Conservation (phyloP, 2,797 vertebrate species). For the Schizopygopsis malacanthus region DNA sequence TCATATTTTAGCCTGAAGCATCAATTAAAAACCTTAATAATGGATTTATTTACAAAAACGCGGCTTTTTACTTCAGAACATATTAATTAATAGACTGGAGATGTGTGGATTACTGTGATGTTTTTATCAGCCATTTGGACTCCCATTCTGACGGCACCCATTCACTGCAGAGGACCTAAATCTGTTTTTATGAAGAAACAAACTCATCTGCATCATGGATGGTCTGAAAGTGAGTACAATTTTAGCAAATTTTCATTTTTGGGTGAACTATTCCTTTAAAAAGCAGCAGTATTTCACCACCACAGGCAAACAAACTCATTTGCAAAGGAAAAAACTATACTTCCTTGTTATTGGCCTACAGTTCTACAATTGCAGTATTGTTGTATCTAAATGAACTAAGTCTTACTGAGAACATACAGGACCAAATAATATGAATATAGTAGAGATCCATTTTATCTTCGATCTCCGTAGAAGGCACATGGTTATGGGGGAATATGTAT, state of each 20-base stretch:
- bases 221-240: not conserved
- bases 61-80: not conserved
- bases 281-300: not conserved
- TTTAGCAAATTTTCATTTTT: not conserved
- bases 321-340: not conserved
- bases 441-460: not conserved
- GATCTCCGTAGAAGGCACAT: constrained; percentile 46
- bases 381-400: not conserved
- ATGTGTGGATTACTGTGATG: not conserved
- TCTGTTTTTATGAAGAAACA: not conserved
- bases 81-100: not conserved
- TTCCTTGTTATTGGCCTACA: not conserved
- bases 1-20: not conserved
- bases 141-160: not conserved
- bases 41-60: not conserved
- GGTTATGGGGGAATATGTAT: constrained; percentile 34
- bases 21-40: not conserved
- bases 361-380: constrained; percentile 4
- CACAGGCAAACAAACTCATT: not conserved
- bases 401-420: not conserved
- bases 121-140: not conserved
- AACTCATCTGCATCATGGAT: not conserved
- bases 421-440: not conserved
- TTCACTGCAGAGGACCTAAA: not conserved
- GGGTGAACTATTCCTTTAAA: not conserved